These are phyloP conservation scores for Centropyge bicolor DNA, from an alignment of 2,797 vertebrate genomes.

Conservation along the genomic window DNA sequence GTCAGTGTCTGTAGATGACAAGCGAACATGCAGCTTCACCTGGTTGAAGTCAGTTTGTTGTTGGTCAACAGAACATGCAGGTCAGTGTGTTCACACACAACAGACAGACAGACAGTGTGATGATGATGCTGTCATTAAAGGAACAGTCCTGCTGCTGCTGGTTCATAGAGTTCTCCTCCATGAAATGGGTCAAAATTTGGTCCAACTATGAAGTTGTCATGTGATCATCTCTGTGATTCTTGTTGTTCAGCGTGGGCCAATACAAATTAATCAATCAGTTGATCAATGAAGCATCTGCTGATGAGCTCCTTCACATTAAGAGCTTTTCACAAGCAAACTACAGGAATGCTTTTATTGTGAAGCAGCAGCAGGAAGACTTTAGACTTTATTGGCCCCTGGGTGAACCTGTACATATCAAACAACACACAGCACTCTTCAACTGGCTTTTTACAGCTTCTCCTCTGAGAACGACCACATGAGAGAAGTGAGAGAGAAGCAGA, in stretches of 20 bases:
- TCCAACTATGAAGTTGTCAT: too few relatives aligned
- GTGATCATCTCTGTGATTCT: too few relatives aligned
- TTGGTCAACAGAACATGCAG: constrained; percentile 31
- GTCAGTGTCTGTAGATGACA: neutral
- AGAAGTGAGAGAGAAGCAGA: too few relatives aligned
- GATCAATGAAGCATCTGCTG: neutral
- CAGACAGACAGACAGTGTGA: neutral
- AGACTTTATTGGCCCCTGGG: too few relatives aligned
- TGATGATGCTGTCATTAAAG: neutral
- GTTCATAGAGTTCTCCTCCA: too few relatives aligned
- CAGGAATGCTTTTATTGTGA: neutral
- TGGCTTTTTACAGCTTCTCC: too few relatives aligned
- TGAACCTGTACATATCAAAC: too few relatives aligned
- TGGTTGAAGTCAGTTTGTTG: constrained; percentile 3
- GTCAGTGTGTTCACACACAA: constrained; percentile 18
- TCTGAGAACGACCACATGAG: too few relatives aligned
- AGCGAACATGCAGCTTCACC: neutral
- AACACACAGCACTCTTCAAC: too few relatives aligned
- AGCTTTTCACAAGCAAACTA: neutral
- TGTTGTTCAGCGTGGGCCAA: neutral
- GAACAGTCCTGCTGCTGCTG: neutral
- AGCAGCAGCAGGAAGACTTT: neutral
- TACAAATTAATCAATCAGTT: neutral
- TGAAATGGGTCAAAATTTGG: too few relatives aligned
- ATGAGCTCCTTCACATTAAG: neutral